Percentiles rank a stretch among this genome's conserved stretches.
These are phyloP conservation scores for Cyrtonyx montezumae DNA, from an alignment of 2,113 vertebrate species.

Conservation along the genomic window DNA sequence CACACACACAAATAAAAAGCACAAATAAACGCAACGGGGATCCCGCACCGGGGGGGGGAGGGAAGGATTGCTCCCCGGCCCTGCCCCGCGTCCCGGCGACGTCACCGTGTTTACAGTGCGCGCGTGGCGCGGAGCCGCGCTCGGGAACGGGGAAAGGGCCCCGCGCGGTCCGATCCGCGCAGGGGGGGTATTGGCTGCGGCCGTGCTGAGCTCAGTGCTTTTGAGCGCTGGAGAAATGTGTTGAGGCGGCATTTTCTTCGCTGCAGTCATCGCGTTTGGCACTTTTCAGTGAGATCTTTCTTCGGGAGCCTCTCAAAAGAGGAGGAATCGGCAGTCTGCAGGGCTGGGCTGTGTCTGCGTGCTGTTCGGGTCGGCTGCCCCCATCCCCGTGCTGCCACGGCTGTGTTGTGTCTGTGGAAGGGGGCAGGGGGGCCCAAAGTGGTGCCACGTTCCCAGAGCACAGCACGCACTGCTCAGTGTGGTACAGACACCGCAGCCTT, in stretches of 20 bases:
- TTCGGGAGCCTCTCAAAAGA: slow-evolving; percentile 80
- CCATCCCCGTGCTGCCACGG: no score
- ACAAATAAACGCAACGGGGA: not conserved
- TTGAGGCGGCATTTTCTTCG: slow-evolving; percentile 87
- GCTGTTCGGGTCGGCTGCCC: no score
- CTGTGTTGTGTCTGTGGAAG: no score
- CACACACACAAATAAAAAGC: no score
- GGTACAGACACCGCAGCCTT: no score
- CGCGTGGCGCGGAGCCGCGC: slow-evolving; percentile 21
- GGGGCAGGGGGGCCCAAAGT: no score
- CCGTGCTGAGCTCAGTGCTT: slow-evolving; percentile 89
- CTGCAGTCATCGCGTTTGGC: slow-evolving; percentile 77
- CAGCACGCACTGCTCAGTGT: no score
- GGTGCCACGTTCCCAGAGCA: no score
- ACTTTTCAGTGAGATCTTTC: slow-evolving; percentile 81
- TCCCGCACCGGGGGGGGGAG: no score
- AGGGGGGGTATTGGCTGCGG: slow-evolving; percentile 44
- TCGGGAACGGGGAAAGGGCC: slow-evolving; percentile 24
- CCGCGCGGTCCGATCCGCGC: no score
- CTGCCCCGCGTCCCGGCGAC: not conserved
- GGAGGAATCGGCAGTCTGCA: slow-evolving; percentile 81
- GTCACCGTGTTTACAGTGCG: slow-evolving; percentile 56
- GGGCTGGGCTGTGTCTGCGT: not conserved
- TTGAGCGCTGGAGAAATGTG: slow-evolving; percentile 81
- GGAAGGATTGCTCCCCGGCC: no score